Conservation (phyloP, 2,888 invertebrate genomes). For the Cephus spinipes region DNA sequence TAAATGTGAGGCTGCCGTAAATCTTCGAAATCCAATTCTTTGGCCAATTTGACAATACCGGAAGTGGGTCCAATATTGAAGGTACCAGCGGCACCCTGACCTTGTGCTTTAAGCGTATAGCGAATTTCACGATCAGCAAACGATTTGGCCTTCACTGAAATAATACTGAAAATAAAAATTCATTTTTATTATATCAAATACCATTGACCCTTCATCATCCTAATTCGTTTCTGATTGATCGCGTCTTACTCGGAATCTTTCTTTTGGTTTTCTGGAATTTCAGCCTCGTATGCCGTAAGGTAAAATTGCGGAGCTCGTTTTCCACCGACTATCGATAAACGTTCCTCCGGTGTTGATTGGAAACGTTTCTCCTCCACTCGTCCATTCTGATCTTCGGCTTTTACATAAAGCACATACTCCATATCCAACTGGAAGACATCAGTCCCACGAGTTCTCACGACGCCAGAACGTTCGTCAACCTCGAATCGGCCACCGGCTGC, state of each 20-base stretch:
- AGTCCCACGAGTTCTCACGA: slow-evolving; percentile 90
- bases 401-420: slow-evolving; percentile 96
- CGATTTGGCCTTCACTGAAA: slow-evolving; percentile 96
- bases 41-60: slow-evolving; percentile 94
- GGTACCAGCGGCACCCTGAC: slow-evolving; percentile 90
- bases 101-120: slow-evolving; percentile 95
- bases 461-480: slow-evolving; percentile 91
- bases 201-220: not conserved
- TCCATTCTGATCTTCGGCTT: slow-evolving; percentile 95
- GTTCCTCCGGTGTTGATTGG: slow-evolving; percentile 92
- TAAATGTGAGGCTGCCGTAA: slow-evolving; percentile 93
- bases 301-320: slow-evolving; percentile 98
- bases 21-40: slow-evolving; percentile 97
- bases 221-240: not conserved
- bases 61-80: slow-evolving; percentile 95
- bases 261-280: slow-evolving; percentile 96
- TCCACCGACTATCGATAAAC: slow-evolving; percentile 95
- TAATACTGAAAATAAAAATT: slow-evolving; percentile 76
- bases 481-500: slow-evolving; percentile 79
- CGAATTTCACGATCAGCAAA: slow-evolving; percentile 97
- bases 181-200: slow-evolving; percentile 4
- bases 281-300: slow-evolving; percentile 93
- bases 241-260: slow-evolving; percentile 91
- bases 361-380: slow-evolving; percentile 90
- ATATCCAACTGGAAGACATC: slow-evolving; percentile 94